Base-by-base conservation (phyloP, 23 tunicate species). In the Clavelina lepadiformis region DNA sequence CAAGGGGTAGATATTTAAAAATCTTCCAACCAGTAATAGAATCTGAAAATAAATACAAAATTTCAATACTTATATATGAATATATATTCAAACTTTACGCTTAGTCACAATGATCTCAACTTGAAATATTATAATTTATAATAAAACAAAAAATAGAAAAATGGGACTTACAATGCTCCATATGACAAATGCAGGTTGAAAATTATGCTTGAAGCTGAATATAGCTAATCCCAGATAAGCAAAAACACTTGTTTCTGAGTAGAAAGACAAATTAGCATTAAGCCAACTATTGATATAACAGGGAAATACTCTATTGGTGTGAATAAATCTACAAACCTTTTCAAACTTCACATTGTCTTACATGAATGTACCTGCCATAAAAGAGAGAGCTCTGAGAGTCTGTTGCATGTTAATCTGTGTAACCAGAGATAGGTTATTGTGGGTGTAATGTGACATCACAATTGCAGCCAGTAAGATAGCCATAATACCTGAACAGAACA, bases 361-460 rank as follows among this genome's bases (percentile, higher is more conserved):
- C n/a, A n/a, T 35, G 26, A 28, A 21, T 58, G 21, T 63, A 89
- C 97, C 97, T 63, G 97, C 78, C 81, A 93, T 69, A 41, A 81
- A 93, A 36, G 95, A 82, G 0, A 93, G 78, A 0, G 98, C 85
- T 38, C 98, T 63, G 1, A 93, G 61, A 5, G 98, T 85, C 35
- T 93, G 92, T 37, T 93, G 98, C 78, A 93, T 85, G 74, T 93
- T 93, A 63, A 93, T 93, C 56, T 93, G 98, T 23, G 98, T 93
- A 28, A 93, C 94, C 0, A 93, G 77, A 3, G 98, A 93, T 29
- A 93, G 66, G 73, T 93, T 93, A 79, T 58, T 93, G 68, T 93
- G 98, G 2, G 98, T 85, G 72, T 93, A 93, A 76, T 93, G 98
- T 45, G 98, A 93, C 98, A 93, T 93, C 56, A 93, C 98, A 56